Evolutionary conservation across 2,888 invertebrate genomes (phyloP).

Genomic region (Malacosoma neustria): DNA sequence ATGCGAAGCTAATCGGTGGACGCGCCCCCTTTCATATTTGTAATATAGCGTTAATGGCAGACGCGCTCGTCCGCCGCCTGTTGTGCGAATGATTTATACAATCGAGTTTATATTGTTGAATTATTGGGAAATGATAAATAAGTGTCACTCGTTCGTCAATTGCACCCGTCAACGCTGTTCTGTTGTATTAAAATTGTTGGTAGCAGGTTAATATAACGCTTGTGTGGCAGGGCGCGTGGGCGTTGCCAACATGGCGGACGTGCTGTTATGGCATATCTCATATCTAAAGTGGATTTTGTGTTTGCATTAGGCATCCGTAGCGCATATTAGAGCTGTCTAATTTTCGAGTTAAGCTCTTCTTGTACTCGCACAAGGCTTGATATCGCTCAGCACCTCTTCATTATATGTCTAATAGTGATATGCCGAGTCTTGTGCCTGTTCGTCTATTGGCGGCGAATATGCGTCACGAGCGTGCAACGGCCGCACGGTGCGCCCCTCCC

Average conservation of each 20-base stretch:
- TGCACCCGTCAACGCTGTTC: constrained; percentile 67
- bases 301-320: constrained; percentile 27
- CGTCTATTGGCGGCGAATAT: constrained; percentile 3
- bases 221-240: constrained; percentile 24
- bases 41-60: constrained; percentile 42
- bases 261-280: constrained; percentile 24
- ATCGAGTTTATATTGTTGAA: constrained; percentile 63
- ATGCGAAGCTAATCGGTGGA: constrained; percentile 18
- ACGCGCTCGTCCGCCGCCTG: constrained; percentile 31
- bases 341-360: too few species aligned
- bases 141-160: constrained; percentile 73
- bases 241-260: constrained; percentile 30
- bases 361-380: background rate
- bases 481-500: constrained; percentile 14
- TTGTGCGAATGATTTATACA: constrained; percentile 50
- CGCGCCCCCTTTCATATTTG: constrained; percentile 13
- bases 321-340: constrained; percentile 19
- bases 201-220: constrained; percentile 35
- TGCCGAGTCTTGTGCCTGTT: too few species aligned
- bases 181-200: constrained; percentile 44
- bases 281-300: constrained; percentile 25
- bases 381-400: background rate
- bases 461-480: constrained; percentile 5
- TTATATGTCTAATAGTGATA: constrained; percentile 8
- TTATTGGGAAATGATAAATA: constrained; percentile 55